phyloP scores from a whole-genome alignment of 92 coral and sea anemone species.

The Siderastrea siderea region DNA sequence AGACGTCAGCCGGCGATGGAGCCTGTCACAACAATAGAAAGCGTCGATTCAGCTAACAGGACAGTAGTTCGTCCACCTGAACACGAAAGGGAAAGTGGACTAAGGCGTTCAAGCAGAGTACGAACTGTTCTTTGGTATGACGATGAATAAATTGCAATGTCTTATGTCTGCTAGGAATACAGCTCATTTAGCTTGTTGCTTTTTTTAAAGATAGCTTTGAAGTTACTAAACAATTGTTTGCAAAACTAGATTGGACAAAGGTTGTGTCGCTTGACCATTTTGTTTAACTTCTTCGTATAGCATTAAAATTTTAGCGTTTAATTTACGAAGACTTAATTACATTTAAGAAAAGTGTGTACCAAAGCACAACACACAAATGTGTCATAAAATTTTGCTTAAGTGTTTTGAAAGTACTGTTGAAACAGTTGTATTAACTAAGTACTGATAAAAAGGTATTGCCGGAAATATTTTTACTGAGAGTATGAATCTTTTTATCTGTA shows the following conservation, averaged over 20 bases:
- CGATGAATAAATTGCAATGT: constrained; percentile 15
- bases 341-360: background rate
- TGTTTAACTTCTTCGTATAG: constrained; percentile 5
- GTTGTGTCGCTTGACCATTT: constrained; percentile 1
- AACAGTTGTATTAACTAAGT: background rate
- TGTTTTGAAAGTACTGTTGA: background rate
- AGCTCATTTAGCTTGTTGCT: constrained; percentile 19
- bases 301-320: background rate
- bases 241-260: constrained; percentile 17
- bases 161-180: constrained; percentile 22
- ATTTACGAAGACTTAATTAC: background rate
- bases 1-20: background rate
- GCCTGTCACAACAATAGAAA: constrained; percentile 16
- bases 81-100: constrained; percentile 32
- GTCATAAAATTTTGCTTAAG: background rate
- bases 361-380: background rate
- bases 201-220: constrained; percentile 9
- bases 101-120: constrained; percentile 32
- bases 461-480: background rate
- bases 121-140: constrained; percentile 40
- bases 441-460: constrained; percentile 1
- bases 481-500: background rate
- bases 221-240: constrained; percentile 17
- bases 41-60: constrained; percentile 13
- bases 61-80: constrained; percentile 42